Percentiles rank a stretch among this genome's conserved stretches.
phyloP scores from a whole-genome alignment of 2,797 vertebrate genomes.

The Tiaroga cobitis region DNA sequence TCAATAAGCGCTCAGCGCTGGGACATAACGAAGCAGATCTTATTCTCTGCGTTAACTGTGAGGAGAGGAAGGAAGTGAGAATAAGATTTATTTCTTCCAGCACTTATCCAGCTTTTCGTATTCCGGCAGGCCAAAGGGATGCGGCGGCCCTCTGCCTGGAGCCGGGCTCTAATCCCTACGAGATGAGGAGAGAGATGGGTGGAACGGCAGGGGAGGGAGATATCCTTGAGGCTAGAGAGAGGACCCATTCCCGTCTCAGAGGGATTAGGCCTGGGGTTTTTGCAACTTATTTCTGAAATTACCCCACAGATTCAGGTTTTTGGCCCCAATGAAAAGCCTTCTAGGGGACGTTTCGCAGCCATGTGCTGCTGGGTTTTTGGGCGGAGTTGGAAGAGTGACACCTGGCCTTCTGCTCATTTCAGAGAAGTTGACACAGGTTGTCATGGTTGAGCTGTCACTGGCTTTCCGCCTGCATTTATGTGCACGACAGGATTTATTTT shows the following conservation, averaged over 20 bases:
- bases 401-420: constrained; percentile 40
- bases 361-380: constrained; percentile 69
- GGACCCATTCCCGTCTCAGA: constrained; percentile 63
- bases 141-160: constrained; percentile 62
- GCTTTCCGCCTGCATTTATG: constrained; percentile 14
- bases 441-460: not conserved
- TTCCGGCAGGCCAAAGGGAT: constrained; percentile 75
- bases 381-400: constrained; percentile 52
- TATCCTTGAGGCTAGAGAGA: constrained; percentile 75
- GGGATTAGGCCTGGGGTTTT: constrained; percentile 76
- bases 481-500: constrained; percentile 20
- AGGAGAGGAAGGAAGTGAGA: constrained; percentile 54
- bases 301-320: constrained; percentile 58
- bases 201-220: constrained; percentile 64
- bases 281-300: constrained; percentile 78
- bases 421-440: constrained; percentile 44
- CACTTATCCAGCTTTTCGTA: constrained; percentile 74
- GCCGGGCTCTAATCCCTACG: constrained; percentile 77
- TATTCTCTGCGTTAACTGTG: constrained; percentile 54
- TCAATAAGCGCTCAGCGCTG: constrained; percentile 59
- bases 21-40: constrained; percentile 58
- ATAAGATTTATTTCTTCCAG: constrained; percentile 65
- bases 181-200: constrained; percentile 75
- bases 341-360: constrained; percentile 60
- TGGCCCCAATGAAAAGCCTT: constrained; percentile 59